Percentiles rank a stretch among this genome's conserved stretches.
Evolutionary conservation across 2,113 vertebrate species (phyloP).

Genomic region (Phaethornis superciliosus): DNA sequence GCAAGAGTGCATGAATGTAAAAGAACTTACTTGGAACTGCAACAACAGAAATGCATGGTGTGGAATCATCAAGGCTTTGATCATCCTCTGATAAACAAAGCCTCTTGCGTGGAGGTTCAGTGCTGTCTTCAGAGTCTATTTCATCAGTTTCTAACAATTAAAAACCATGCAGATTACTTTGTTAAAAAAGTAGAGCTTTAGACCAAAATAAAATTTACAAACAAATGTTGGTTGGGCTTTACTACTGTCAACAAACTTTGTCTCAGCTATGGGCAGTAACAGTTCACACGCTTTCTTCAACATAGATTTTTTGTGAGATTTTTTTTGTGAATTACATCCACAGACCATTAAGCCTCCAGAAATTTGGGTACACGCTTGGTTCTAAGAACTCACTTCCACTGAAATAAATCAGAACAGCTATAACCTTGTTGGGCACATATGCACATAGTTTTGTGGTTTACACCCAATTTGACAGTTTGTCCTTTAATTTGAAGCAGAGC

Average conservation of each 20-base stretch:
- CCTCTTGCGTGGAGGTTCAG: constrained; percentile 88
- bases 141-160: constrained; percentile 78
- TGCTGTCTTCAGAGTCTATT: constrained; percentile 85
- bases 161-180: background rate
- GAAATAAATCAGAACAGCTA: background rate
- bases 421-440: background rate
- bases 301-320: background rate
- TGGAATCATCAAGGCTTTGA: constrained; percentile 80
- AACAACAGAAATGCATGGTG: constrained; percentile 89
- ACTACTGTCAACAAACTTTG: background rate
- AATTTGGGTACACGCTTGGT: background rate
- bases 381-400: background rate
- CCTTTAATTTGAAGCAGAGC: background rate
- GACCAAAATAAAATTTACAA: background rate
- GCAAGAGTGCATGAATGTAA: background rate
- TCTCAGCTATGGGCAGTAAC: background rate
- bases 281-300: background rate
- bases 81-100: constrained; percentile 89
- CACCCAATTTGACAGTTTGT: background rate
- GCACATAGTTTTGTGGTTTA: background rate
- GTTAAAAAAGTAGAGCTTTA: background rate
- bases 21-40: constrained; percentile 88
- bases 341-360: background rate
- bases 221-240: background rate
- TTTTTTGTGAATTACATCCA: background rate